Evolutionary conservation across 2,113 vertebrate species (phyloP).

Genomic region (Leucosticte australis): DNA sequence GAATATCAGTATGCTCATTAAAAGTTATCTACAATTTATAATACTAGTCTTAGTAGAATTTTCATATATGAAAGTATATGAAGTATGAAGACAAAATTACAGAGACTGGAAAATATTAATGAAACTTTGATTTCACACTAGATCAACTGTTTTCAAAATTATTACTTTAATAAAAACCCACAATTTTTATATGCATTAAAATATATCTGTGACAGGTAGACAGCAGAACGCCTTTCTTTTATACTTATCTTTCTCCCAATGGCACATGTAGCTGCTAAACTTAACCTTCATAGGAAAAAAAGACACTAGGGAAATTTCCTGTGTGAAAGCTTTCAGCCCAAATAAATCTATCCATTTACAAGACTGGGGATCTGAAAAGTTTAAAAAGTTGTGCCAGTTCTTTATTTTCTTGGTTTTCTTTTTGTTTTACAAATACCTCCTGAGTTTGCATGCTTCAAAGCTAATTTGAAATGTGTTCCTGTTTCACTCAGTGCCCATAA

Average conservation of each 20-base stretch:
- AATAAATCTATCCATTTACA: neutral
- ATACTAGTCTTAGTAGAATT: neutral
- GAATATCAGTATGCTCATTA: neutral
- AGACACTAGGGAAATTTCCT: neutral
- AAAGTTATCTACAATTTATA: neutral
- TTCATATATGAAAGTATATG: neutral
- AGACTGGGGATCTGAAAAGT: neutral
- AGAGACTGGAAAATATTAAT: neutral
- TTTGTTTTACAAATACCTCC: neutral
- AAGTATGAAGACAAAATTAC: neutral
- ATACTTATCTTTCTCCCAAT: neutral
- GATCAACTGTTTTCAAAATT: neutral
- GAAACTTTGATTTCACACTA: neutral
- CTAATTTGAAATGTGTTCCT: neutral
- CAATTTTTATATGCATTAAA: neutral
- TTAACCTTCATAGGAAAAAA: neutral
- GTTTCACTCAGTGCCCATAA: neutral
- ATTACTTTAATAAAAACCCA: neutral
- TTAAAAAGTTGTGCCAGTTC: neutral
- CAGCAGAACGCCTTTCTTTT: neutral
- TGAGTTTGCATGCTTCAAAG: neutral
- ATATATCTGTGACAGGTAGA: neutral
- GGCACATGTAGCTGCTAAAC: neutral
- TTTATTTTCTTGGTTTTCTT: neutral
- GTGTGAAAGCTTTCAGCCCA: neutral